phyloP scores from a whole-genome alignment of 2,113 vertebrate genomes.

The Sinocyclocheilus maitianheensis region DNA sequence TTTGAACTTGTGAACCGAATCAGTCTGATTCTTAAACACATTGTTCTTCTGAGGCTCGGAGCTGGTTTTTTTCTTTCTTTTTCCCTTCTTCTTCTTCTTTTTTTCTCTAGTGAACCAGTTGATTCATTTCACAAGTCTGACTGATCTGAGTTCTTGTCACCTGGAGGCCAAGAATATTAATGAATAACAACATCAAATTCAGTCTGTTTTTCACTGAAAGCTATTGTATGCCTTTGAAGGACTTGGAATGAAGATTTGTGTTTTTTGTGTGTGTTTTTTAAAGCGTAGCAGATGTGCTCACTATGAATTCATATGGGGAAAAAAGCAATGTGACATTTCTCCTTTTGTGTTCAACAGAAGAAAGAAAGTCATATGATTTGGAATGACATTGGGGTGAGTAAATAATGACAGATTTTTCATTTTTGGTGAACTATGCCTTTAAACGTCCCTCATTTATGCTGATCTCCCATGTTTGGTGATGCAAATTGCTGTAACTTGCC shows the following conservation, averaged over 20 bases:
- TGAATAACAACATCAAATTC: background rate
- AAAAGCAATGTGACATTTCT: background rate
- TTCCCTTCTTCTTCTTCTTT: no score
- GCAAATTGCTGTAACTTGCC: constrained; percentile 87
- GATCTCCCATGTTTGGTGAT: constrained; percentile 81
- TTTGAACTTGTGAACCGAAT: background rate
- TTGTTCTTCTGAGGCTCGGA: background rate
- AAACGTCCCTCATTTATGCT: constrained; percentile 76
- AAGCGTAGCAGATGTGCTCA: background rate
- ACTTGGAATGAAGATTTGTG: background rate
- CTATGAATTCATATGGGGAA: background rate
- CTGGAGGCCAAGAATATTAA: background rate
- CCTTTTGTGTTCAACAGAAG: background rate
- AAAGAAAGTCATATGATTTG: background rate
- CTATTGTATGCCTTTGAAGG: background rate
- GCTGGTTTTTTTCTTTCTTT: background rate
- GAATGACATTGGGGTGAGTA: background rate
- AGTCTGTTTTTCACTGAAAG: background rate
- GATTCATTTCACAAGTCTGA: background rate
- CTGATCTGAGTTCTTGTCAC: background rate
- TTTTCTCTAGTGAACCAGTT: background rate
- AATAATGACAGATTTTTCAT: background rate
- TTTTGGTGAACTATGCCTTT: background rate
- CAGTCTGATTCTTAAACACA: background rate
- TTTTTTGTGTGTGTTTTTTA: background rate